These are phyloP conservation scores for Bambusicola thoracicus DNA, from an alignment of 2,113 vertebrate species.

Conservation along the genomic window DNA sequence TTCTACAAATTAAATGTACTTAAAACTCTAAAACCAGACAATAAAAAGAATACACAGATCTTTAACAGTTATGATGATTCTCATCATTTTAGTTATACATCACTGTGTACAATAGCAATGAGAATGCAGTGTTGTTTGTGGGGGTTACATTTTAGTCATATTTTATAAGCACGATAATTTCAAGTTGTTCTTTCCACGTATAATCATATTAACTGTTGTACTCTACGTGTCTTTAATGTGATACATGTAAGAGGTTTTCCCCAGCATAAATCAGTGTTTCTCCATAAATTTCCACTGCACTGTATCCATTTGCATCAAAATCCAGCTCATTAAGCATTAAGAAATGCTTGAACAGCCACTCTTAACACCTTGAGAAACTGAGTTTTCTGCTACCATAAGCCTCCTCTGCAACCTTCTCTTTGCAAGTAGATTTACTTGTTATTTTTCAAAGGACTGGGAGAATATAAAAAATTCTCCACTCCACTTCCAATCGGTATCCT, in stretches of 20 bases:
- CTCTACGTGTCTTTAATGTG: not conserved
- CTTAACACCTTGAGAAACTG: not conserved
- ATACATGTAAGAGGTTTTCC: not conserved
- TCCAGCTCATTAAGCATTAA: not conserved
- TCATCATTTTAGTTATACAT: not conserved
- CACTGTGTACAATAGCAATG: not conserved
- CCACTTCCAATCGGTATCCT: not conserved
- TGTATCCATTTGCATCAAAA: not conserved
- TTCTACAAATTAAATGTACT: not conserved
- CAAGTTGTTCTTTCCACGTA: conserved; percentile 9
- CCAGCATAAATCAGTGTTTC: conserved; percentile 4
- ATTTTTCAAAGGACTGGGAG: not conserved
- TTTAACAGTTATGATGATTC: not conserved
- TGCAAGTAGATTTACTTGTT: not conserved
- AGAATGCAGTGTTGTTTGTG: not conserved
- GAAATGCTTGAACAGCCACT: not conserved
- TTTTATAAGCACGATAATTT: conserved; percentile 14
- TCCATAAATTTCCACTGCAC: not conserved
- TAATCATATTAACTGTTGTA: not conserved
- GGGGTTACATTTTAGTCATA: not conserved
- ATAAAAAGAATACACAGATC: not conserved
- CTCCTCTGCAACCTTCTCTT: not conserved
- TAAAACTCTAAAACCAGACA: not conserved
- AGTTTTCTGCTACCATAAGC: not conserved
- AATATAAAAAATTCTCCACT: not conserved